phyloP scores from a whole-genome alignment of 2,888 invertebrate genomes.

The Caenorhabditis becei region DNA sequence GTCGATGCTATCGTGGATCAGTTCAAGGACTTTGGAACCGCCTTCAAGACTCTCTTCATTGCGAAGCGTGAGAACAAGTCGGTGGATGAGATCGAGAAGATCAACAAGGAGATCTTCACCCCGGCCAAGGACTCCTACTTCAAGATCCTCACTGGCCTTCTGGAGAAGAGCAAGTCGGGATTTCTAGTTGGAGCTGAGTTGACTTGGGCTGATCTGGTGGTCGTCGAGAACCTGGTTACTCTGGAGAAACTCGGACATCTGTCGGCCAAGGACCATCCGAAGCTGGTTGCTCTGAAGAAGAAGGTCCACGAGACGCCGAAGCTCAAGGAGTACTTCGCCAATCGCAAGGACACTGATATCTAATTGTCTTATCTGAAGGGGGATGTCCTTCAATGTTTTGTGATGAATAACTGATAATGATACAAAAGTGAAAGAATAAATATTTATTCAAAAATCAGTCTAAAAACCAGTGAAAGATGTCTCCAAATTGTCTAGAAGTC shows the following conservation, averaged over 20 bases:
- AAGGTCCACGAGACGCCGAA: conserved; percentile 27
- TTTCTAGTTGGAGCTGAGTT: conserved; percentile 44
- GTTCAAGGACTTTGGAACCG: conserved; percentile 41
- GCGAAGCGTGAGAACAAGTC: conserved; percentile 21
- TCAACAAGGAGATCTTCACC: conserved; percentile 26
- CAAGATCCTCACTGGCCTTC: conserved; percentile 38
- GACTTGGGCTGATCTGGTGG: conserved; percentile 55
- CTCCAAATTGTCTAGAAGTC: too few species aligned
- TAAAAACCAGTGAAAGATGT: too few species aligned
- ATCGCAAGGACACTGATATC: conserved; percentile 45
- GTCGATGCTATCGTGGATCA: conserved; percentile 56
- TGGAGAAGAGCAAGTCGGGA: conserved; percentile 50
- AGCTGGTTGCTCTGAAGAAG: conserved; percentile 20
- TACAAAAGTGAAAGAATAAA: too few species aligned
- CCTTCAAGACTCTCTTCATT: conserved; percentile 12
- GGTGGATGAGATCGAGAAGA: conserved; percentile 30
- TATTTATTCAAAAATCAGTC: too few species aligned
- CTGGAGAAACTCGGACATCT: conserved; percentile 33
- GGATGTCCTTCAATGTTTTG: too few species aligned
- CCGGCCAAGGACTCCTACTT: conserved; percentile 44
- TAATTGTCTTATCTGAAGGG: too few species aligned
- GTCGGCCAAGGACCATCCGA: conserved; percentile 30
- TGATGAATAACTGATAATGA: too few species aligned
- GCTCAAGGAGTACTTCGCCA: conserved; percentile 42
- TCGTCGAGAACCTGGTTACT: conserved; percentile 44